Evolutionary conservation across 2,888 invertebrate species (phyloP), one percentile per base, ranked within the genome.

Genomic region (Tenthredo amoena): DNA sequence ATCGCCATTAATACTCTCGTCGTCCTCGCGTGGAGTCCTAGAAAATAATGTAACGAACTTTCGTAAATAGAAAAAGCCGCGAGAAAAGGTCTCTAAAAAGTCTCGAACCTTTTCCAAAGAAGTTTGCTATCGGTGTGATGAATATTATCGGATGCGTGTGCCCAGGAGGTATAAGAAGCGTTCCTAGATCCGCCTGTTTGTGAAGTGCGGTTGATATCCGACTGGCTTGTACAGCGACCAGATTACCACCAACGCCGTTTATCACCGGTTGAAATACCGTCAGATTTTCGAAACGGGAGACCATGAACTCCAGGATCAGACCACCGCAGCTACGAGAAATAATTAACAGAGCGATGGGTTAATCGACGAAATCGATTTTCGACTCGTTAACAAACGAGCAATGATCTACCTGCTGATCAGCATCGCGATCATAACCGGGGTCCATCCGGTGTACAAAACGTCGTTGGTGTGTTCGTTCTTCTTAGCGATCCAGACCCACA

Each of bases 211-310:
- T 97, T 1, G 97, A 97, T 89, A 97, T 95, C 89, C 97, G 94
- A 91, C 96, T 96, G 5, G 97, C 96, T 93, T 97, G 95, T 18
- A 97, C 96, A 18, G 97, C 97, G 0, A 97, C 97, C 89, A 97
- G 94, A 92, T 97, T 97, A 4, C 97, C 97, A 31, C 97, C 97
- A 37, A 97, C 97, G 37, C 97, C 97, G 92, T 97, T 97, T 88
- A 97, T 96, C 21, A 97, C 97, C n/a, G 97, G 97, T 93, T 97
- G 97, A 92, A 96, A 97, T 26, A 97, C 96, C 62, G 97, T 97
- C 86, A 97, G 95, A 84, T 96, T 96, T 89, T 95, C 95, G 92
- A 96, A 97, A 85, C 94, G 94, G 9, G 94, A 94, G 26, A 97
- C 96, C 94, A 97, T 96, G 88, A 95, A 95, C 91, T 97, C 96